Percentiles rank a stretch among this genome's conserved stretches.
phyloP scores from a whole-genome alignment of 2,113 vertebrate genomes.

The Chionodraco myersi region DNA sequence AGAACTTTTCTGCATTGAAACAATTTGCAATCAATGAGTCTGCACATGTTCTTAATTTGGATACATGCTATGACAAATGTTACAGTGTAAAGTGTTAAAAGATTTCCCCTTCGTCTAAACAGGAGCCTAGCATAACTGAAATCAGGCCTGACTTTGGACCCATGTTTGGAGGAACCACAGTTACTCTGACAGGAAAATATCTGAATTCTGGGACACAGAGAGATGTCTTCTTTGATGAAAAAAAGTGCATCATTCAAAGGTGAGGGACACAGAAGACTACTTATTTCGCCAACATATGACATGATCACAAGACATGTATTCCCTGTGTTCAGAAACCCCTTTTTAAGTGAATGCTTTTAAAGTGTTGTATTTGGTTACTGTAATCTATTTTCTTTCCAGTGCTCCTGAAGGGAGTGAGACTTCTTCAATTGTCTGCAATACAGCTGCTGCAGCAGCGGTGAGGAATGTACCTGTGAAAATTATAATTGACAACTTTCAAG shows the following conservation, averaged over 20 bases:
- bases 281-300: neutral
- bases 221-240: constrained; percentile 82
- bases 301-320: neutral
- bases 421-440: constrained; percentile 73
- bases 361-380: neutral
- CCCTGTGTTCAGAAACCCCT: neutral
- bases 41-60: neutral
- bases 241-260: constrained; percentile 80
- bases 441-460: constrained; percentile 39
- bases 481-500: constrained; percentile 83
- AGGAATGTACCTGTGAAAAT: constrained; percentile 73
- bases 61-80: neutral
- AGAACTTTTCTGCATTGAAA: constrained; percentile 2
- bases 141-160: constrained; percentile 88
- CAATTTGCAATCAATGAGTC: neutral
- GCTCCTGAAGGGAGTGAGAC: constrained; percentile 38
- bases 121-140: constrained; percentile 87
- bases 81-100: neutral
- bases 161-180: constrained; percentile 85
- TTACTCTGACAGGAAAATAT: constrained; percentile 86
- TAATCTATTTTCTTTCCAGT: constrained; percentile 50
- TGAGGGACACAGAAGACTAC: constrained; percentile 41
- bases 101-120: constrained; percentile 15
- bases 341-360: neutral
- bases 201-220: constrained; percentile 84